phyloP scores from a whole-genome alignment of 1,140 invertebrate genomes.

The Drosophila nigromelanica region DNA sequence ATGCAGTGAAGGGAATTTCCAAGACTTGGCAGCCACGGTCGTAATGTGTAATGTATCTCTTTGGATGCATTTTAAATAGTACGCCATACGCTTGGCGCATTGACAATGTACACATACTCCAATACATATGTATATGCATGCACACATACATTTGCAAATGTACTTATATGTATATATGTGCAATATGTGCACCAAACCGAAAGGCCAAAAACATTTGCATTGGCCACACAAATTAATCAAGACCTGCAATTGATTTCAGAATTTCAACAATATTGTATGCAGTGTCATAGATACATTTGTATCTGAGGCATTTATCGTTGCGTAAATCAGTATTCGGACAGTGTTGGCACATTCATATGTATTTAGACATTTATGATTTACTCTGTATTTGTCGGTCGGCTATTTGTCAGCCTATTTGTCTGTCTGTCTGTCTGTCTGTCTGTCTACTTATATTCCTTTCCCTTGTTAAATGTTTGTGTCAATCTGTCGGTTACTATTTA shows the following conservation, averaged over 20 bases:
- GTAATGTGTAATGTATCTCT: slow-evolving; percentile 79
- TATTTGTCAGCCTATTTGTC: slow-evolving; percentile 9
- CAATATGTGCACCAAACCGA: slow-evolving; percentile 39
- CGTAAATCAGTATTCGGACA: slow-evolving; percentile 64
- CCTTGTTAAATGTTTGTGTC: too few species aligned
- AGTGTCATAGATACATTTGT: slow-evolving; percentile 31
- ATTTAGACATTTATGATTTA: not conserved
- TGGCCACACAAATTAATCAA: slow-evolving; percentile 74
- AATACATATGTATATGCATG: not conserved
- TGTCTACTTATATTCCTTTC: too few species aligned
- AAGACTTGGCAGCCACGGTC: slow-evolving; percentile 74
- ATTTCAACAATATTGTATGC: slow-evolving; percentile 65
- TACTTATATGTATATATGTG: slow-evolving; percentile 20
- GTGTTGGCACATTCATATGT: slow-evolving; percentile 12
- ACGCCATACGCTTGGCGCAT: slow-evolving; percentile 68
- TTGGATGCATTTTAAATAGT: slow-evolving; percentile 79
- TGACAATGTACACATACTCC: slow-evolving; percentile 58
- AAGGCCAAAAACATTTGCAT: slow-evolving; percentile 74
- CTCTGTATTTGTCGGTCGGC: slow-evolving; percentile 16
- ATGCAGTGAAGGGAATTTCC: slow-evolving; percentile 80
- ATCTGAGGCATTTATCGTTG: slow-evolving; percentile 57
- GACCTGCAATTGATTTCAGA: slow-evolving; percentile 71
- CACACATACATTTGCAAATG: slow-evolving; percentile 16
- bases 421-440: too few species aligned
- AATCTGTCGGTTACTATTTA: too few species aligned